Percentiles rank a stretch among this genome's conserved stretches.
Conservation (phyloP, 2,888 invertebrate species). For the Sinodicranocentrus sp. region DNA sequence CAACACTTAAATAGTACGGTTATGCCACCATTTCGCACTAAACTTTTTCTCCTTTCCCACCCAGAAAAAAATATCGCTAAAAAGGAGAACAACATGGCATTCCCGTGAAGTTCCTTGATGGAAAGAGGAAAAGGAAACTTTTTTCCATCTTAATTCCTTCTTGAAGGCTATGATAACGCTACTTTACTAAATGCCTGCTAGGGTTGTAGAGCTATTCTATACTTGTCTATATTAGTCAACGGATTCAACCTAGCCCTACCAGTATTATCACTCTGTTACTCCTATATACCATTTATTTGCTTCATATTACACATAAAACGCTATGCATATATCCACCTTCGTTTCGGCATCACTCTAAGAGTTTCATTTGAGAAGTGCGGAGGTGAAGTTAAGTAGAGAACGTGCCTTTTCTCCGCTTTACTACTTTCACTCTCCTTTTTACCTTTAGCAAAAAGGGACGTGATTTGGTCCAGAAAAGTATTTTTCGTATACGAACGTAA, state of each 20-base stretch:
- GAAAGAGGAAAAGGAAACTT: not conserved
- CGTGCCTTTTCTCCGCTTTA: not conserved
- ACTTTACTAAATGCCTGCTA: no score
- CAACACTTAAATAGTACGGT: conserved; percentile 43
- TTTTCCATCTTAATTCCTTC: no score
- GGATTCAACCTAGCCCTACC: no score
- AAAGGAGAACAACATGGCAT: conserved; percentile 5
- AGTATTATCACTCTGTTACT: no score
- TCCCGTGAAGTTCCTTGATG: not conserved
- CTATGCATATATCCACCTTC: no score
- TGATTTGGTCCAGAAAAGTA: not conserved
- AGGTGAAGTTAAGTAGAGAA: not conserved
- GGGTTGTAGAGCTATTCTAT: no score
- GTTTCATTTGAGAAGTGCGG: no score
- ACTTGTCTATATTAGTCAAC: no score
- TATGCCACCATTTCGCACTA: conserved; percentile 23
- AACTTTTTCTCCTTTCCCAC: not conserved
- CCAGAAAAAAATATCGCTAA: conserved; percentile 24
- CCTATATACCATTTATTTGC: no score
- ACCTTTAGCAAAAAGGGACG: not conserved
- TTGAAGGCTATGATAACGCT: no score
- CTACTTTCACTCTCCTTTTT: not conserved
- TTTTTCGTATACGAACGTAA: not conserved
- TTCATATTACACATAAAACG: no score
- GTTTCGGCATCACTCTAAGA: no score